Conservation (phyloP, 2,888 invertebrate species). For the Suillia variegata region DNA sequence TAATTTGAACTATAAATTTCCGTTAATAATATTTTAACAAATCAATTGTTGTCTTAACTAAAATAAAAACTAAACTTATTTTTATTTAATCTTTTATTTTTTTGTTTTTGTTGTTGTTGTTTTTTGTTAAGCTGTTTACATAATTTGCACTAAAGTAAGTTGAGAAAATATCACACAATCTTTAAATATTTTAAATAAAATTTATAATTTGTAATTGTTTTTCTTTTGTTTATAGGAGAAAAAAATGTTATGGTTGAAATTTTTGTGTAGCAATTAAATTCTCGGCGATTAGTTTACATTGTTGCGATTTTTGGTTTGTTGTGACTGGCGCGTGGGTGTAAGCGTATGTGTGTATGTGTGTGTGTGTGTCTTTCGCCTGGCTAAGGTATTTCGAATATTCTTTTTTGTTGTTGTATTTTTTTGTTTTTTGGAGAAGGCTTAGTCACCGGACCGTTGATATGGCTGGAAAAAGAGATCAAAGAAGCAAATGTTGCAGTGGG, state of each 20-base stretch:
- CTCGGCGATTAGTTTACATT: slow-evolving; percentile 10
- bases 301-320: slow-evolving; percentile 26
- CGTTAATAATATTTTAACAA: too few relatives aligned
- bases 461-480: slow-evolving; percentile 51
- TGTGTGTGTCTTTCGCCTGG: slow-evolving; percentile 20
- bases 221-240: slow-evolving; percentile 12
- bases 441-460: slow-evolving; percentile 63
- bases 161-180: slow-evolving; percentile 24
- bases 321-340: too few relatives aligned
- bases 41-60: too few relatives aligned
- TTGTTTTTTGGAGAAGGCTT: slow-evolving; percentile 37
- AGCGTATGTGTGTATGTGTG: too few relatives aligned
- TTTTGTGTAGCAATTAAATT: slow-evolving; percentile 18
- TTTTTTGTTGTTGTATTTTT: slow-evolving; percentile 9
- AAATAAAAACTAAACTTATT: too few relatives aligned
- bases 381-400: slow-evolving; percentile 20
- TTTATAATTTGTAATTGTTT: slow-evolving; percentile 7
- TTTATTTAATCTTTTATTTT: too few relatives aligned
- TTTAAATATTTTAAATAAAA: slow-evolving; percentile 1
- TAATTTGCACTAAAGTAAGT: slow-evolving; percentile 8
- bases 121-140: slow-evolving; percentile 4
- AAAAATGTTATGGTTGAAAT: slow-evolving; percentile 27
- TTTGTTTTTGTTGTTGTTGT: too few relatives aligned
- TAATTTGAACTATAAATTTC: too few relatives aligned
- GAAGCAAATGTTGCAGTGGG: slow-evolving; percentile 5